phyloP scores from a whole-genome alignment of 2,113 vertebrate species.

The Thymallus thymallus region DNA sequence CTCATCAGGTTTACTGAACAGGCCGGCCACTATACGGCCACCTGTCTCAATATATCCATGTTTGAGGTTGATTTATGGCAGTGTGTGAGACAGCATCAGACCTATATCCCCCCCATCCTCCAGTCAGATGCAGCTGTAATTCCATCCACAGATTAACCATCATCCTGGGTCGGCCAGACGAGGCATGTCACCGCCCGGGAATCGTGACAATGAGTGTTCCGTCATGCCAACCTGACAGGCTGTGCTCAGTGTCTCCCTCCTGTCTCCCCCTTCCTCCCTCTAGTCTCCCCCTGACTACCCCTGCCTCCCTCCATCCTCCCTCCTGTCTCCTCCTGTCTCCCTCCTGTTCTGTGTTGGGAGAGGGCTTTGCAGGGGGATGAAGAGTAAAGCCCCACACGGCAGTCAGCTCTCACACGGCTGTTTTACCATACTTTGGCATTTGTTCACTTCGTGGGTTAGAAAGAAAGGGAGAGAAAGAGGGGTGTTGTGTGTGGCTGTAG shows the following conservation, averaged over 20 bases:
- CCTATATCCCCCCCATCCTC: not conserved
- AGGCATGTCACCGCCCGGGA: not conserved
- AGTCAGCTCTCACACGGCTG: not conserved
- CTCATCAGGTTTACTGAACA: too few relatives aligned
- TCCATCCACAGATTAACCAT: not conserved
- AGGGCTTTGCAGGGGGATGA: not conserved
- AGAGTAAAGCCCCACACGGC: not conserved
- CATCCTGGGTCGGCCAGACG: not conserved
- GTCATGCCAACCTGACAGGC: not conserved
- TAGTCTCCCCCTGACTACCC: not conserved
- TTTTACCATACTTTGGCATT: not conserved
- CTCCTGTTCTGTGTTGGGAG: not conserved
- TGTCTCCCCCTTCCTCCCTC: not conserved
- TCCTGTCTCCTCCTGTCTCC: not conserved
- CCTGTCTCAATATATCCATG: too few relatives aligned
- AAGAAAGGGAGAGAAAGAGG: not conserved
- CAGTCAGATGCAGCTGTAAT: not conserved
- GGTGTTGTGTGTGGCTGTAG: too few relatives aligned
- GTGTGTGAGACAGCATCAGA: not conserved
- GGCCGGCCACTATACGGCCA: too few relatives aligned
- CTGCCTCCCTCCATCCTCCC: not conserved
- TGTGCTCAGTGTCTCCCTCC: not conserved
- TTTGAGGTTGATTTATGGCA: not conserved
- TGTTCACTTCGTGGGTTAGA: not conserved
- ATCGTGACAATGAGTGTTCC: not conserved